Percentiles rank a stretch among this genome's conserved stretches.
Evolutionary conservation across 2,797 vertebrate genomes (phyloP).

Genomic region (Gobionotothen gibberifrons): DNA sequence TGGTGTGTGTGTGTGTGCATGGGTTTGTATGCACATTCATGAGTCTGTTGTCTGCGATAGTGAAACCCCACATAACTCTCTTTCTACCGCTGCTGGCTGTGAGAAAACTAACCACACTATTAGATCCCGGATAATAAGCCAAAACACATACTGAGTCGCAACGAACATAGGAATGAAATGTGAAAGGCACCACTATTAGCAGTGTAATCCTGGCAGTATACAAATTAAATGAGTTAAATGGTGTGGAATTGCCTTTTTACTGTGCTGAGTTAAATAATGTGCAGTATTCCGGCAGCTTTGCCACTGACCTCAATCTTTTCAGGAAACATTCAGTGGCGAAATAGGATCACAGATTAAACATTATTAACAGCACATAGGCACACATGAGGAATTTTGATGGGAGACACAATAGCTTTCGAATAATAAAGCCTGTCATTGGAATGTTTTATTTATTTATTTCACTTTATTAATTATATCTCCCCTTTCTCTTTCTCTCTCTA

Average conservation of each 20-base stretch:
- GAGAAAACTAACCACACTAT: constrained; percentile 44
- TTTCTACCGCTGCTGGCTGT: constrained; percentile 42
- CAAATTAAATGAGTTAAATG: constrained; percentile 58
- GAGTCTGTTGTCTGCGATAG: constrained; percentile 41
- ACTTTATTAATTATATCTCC: constrained; percentile 51
- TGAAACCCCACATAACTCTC: constrained; percentile 43
- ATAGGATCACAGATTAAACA: constrained; percentile 72
- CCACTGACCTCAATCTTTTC: constrained; percentile 77
- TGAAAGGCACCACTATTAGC: constrained; percentile 39
- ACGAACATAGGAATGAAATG: constrained; percentile 47
- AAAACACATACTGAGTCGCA: constrained; percentile 44
- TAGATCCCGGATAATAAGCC: constrained; percentile 57
- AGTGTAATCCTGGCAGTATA: constrained; percentile 33
- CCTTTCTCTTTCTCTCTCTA: constrained; percentile 38
- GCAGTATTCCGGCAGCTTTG: constrained; percentile 70
- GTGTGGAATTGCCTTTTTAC: constrained; percentile 47
- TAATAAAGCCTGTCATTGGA: constrained; percentile 43
- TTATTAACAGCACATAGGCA: constrained; percentile 60
- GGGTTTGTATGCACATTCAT: constrained; percentile 36
- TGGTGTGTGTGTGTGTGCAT: constrained; percentile 18
- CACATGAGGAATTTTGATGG: constrained; percentile 50
- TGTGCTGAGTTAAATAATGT: constrained; percentile 63
- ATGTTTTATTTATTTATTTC: constrained; percentile 32
- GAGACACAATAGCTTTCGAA: constrained; percentile 45
- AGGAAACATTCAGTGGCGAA: constrained; percentile 71